A percentile compares a stretch with the other conserved stretches of the same genome.
Evolutionary conservation across 2,113 vertebrate genomes (phyloP).

Genomic region (Sylvicapra grimmia): DNA sequence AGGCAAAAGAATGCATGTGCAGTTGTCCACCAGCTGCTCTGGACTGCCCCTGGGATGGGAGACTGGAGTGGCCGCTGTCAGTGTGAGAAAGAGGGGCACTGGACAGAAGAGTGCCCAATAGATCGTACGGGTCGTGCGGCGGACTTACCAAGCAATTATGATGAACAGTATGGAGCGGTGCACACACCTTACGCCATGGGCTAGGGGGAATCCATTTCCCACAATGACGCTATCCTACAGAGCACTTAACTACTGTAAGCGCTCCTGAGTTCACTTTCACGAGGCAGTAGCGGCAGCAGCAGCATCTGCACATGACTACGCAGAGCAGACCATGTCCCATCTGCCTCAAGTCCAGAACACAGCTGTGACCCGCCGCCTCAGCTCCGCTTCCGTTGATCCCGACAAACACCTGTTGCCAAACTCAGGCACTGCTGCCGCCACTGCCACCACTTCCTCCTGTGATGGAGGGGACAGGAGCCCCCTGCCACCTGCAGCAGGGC

Average conservation of each 20-base stretch:
- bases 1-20: constrained; percentile 98
- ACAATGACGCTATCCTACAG: constrained; percentile 81
- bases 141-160: constrained; percentile 85
- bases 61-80: constrained; percentile 96
- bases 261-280: constrained; percentile 90
- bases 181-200: constrained; percentile 85
- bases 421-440: constrained; percentile 4
- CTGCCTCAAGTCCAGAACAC: constrained; percentile 83
- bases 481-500: constrained; percentile 81
- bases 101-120: constrained; percentile 94
- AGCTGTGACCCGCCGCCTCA: constrained; percentile 83
- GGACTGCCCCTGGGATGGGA: constrained; percentile 97
- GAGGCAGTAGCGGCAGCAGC: constrained; percentile 66
- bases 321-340: constrained; percentile 71
- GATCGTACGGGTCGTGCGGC: constrained; percentile 88
- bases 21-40: constrained; percentile 97
- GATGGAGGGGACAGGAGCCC: constrained; percentile 94
- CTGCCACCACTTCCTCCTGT: constrained; percentile 76
- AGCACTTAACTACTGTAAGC: constrained; percentile 96
- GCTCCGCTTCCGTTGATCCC: constrained; percentile 54
- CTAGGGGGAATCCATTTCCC: constrained; percentile 85
- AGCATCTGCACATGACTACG: constrained; percentile 83
- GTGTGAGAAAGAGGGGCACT: constrained; percentile 97
- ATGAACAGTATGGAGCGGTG: constrained; percentile 82
- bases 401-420: neutral